phyloP scores from a whole-genome alignment of 2,888 invertebrate genomes.

The Ophion slaviceki region DNA sequence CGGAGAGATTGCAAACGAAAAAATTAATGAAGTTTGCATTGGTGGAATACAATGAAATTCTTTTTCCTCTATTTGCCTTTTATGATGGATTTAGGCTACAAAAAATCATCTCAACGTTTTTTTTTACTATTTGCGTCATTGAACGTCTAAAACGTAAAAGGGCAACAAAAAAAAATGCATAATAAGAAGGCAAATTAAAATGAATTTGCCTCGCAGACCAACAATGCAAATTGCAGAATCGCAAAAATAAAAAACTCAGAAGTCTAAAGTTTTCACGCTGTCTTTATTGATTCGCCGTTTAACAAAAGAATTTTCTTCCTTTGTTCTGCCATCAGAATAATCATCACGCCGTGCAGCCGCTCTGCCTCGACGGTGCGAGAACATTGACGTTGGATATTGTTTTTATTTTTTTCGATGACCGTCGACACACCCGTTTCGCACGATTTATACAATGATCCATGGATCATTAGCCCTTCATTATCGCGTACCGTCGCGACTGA shows the following conservation, averaged over 20 bases:
- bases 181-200: not conserved
- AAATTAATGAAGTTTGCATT: not conserved
- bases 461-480: conserved; percentile 5
- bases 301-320: conserved; percentile 54
- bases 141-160: not conserved
- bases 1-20: not conserved
- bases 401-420: conserved; percentile 33
- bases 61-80: too few species aligned
- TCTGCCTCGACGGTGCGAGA: conserved; percentile 43
- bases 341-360: conserved; percentile 57
- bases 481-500: conserved; percentile 12
- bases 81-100: too few species aligned
- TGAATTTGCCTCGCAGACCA: not conserved
- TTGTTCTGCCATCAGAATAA: conserved; percentile 55
- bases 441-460: not conserved
- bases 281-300: conserved; percentile 67
- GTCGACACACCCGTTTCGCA: conserved; percentile 35
- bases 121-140: not conserved
- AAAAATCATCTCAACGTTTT: not conserved
- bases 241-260: conserved; percentile 6
- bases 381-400: conserved; percentile 58
- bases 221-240: not conserved
- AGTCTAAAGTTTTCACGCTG: conserved; percentile 49
- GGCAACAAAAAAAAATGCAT: not conserved
- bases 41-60: too few species aligned